A percentile compares a stretch with the other conserved stretches of the same genome.
Conservation (phyloP, 2,797 vertebrate genomes). For the Huso huso region DNA sequence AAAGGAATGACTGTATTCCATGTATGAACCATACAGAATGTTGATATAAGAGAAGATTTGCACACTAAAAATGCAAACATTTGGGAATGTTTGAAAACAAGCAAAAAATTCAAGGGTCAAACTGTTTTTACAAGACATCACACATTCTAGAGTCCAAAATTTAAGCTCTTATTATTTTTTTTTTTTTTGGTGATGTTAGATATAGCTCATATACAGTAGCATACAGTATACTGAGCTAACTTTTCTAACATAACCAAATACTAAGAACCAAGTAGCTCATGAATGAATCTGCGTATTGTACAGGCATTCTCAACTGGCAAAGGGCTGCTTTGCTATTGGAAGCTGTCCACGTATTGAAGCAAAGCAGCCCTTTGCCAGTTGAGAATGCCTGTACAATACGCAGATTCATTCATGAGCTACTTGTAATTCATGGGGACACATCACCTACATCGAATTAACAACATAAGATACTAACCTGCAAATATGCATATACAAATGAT, state of each 20-base stretch:
- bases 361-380: slow-evolving; percentile 20
- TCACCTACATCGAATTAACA: neutral
- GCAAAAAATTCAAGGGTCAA: no score
- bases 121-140: no score
- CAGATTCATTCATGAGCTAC: slow-evolving; percentile 18
- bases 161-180: no score
- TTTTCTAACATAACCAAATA: slow-evolving; percentile 24
- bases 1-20: no score
- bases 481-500: neutral
- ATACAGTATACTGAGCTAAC: slow-evolving; percentile 25
- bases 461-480: neutral
- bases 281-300: slow-evolving; percentile 24
- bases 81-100: no score
- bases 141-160: no score
- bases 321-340: slow-evolving; percentile 22
- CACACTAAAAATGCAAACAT: no score
- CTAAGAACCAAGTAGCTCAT: slow-evolving; percentile 14
- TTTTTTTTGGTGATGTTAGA: slow-evolving; percentile 14
- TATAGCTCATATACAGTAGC: slow-evolving; percentile 21
- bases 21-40: no score
- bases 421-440: slow-evolving; percentile 22
- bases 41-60: no score
- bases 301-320: slow-evolving; percentile 11
- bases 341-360: slow-evolving; percentile 15
- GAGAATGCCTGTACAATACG: slow-evolving; percentile 17